These are phyloP conservation scores for Venturia canescens DNA, from an alignment of 1,140 invertebrate genomes.

Conservation along the genomic window DNA sequence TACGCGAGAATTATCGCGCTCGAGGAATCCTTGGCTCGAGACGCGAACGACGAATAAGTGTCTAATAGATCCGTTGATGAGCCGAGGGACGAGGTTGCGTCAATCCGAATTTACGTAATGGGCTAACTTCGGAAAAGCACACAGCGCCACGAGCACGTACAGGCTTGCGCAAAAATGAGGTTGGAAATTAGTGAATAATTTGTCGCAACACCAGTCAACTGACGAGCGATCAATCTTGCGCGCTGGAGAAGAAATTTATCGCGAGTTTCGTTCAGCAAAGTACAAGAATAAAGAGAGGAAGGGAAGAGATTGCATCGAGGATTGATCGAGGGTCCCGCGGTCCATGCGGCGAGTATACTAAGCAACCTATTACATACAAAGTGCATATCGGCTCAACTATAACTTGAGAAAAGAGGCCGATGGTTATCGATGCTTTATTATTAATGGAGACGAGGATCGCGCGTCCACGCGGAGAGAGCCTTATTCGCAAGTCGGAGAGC, in stretches of 20 bases:
- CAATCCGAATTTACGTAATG: slow-evolving; percentile 14
- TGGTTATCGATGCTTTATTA: slow-evolving; percentile 35
- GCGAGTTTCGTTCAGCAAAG: neutral
- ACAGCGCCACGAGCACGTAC: neutral
- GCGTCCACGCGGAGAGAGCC: no score
- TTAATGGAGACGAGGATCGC: slow-evolving; percentile 12
- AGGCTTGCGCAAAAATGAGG: neutral
- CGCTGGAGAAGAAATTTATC: slow-evolving; percentile 12
- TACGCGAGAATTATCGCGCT: neutral
- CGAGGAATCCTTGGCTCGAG: neutral
- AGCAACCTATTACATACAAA: neutral
- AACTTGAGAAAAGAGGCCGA: slow-evolving; percentile 22
- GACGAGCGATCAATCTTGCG: slow-evolving; percentile 16
- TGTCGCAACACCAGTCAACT: neutral
- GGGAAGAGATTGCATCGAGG: no score
- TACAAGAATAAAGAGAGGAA: slow-evolving; percentile 5
- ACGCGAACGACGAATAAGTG: neutral
- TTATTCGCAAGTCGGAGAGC: slow-evolving; percentile 1
- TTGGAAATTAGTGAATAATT: slow-evolving; percentile 1
- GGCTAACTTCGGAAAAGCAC: neutral
- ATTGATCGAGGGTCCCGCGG: no score
- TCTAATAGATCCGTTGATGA: slow-evolving; percentile 7
- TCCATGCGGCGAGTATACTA: neutral
- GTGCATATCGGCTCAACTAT: slow-evolving; percentile 7
- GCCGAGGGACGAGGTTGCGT: neutral